Evolutionary conservation across 2,888 invertebrate genomes (phyloP).

Genomic region (Sphecodes monilicornis): DNA sequence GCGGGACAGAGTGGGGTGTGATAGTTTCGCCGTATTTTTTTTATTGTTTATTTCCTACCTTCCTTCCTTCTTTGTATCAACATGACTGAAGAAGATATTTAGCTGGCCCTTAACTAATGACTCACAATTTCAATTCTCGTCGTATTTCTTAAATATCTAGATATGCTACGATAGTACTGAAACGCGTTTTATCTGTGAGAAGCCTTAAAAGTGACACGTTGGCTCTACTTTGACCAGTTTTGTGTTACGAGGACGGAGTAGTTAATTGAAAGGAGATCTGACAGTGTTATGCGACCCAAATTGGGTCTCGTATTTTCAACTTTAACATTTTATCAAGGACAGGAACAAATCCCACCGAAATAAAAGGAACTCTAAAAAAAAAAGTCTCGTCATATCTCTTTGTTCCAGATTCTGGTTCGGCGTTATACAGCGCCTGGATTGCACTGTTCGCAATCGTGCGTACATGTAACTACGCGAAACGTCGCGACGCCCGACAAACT

Average conservation of each 20-base stretch:
- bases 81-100: neutral
- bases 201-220: conserved; percentile 17
- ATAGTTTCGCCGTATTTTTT: too few relatives aligned
- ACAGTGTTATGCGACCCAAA: conserved; percentile 12
- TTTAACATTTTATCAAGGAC: conserved; percentile 9
- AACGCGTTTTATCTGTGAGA: conserved; percentile 1
- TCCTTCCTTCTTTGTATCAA: too few relatives aligned
- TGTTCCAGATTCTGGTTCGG: too few relatives aligned
- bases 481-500: too few relatives aligned
- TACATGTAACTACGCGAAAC: too few relatives aligned
- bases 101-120: neutral
- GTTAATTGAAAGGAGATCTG: conserved; percentile 50
- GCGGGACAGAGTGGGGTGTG: too few relatives aligned
- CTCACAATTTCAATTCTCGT: neutral
- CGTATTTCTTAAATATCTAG: neutral
- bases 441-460: too few relatives aligned
- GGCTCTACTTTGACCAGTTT: conserved; percentile 25
- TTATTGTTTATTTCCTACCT: too few relatives aligned
- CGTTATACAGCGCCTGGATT: too few relatives aligned
- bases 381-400: neutral
- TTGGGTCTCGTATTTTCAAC: conserved; percentile 8
- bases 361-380: conserved; percentile 29
- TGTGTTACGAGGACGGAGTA: conserved; percentile 19
- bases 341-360: neutral
- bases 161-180: neutral